Conservation (phyloP, 2,113 vertebrate genomes). For the Dipodomys ordii region DNA sequence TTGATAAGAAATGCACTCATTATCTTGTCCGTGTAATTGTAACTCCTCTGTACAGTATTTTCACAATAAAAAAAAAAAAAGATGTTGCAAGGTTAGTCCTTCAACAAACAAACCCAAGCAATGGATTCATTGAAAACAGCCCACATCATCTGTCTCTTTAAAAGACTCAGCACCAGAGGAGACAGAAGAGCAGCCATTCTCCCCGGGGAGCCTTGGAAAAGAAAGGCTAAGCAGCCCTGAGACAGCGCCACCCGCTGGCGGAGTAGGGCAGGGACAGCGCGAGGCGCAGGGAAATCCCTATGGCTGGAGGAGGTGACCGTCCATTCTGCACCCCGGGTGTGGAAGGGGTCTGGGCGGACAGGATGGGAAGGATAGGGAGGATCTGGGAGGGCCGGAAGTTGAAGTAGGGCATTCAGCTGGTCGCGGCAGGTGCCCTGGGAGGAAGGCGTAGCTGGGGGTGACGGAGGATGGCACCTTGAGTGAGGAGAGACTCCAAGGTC, state of each 20-base stretch:
- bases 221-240: not conserved
- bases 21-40: too few relatives aligned
- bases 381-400: not conserved
- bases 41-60: too few relatives aligned
- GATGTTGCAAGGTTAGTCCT: not conserved
- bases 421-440: accelerated
- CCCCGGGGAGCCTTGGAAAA: not conserved
- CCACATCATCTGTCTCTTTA: not conserved
- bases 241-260: too few relatives aligned
- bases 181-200: not conserved
- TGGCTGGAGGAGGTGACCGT: too few relatives aligned
- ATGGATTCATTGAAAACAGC: not conserved
- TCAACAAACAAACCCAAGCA: not conserved
- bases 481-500: not conserved
- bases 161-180: not conserved
- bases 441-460: too few relatives aligned
- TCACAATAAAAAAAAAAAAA: too few relatives aligned
- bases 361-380: too few relatives aligned
- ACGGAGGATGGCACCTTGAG: not conserved
- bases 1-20: too few relatives aligned
- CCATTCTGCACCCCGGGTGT: too few relatives aligned
- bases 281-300: too few relatives aligned
- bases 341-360: too few relatives aligned
- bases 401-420: not conserved
- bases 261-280: too few relatives aligned